Evolutionary conservation across 2,888 invertebrate genomes (phyloP), one percentile per base, ranked within the genome.

Genomic region (Conchocele bisecta): DNA sequence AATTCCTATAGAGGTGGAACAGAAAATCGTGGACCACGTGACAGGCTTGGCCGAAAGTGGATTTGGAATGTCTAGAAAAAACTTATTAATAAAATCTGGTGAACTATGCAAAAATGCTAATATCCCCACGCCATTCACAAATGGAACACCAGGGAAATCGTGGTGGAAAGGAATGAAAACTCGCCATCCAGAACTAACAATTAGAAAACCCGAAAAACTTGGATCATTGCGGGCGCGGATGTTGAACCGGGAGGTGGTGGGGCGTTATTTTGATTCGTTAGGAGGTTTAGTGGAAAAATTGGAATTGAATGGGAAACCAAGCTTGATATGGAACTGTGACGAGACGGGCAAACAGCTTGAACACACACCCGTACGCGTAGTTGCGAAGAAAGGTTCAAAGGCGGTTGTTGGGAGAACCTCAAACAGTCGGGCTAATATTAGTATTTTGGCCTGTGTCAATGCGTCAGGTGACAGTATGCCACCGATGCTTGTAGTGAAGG

Each of bases 181-280:
- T 13, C 33, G 57, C 1, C 51, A 61, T 17, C 65, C 66, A 4
- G 46, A 57, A 4, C 35, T 61, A 1, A 61, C 65, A 0, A 61
- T 57, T 15, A 35, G 60, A 28, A 71, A 58, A 39, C 60, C 66
- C 13, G 65, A 61, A 46, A 71, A 61, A 35, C 29, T 66, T 1
- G 50, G 65, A 1, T 35, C 54, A 15, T 31, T 44, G 0, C 17
- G 60, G n/a, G 60, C 71, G 13, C 24, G 56, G 4, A 53, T 46
- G 42, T 20, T 50, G 1, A 56, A 48, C 29, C 0, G 11, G 20
- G 26, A 7, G 15, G 3, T 54, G 2, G 17, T 29, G 2, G 24
- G 13, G 0, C 26, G n/a, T 17, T 64, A 64, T 37, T 64, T 64
- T 28, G 26, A 54, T 26, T 20, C 20, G 11, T 33, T 51, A n/a